phyloP scores from a whole-genome alignment of 2,888 invertebrate genomes.

The Apodemia hepburni region DNA sequence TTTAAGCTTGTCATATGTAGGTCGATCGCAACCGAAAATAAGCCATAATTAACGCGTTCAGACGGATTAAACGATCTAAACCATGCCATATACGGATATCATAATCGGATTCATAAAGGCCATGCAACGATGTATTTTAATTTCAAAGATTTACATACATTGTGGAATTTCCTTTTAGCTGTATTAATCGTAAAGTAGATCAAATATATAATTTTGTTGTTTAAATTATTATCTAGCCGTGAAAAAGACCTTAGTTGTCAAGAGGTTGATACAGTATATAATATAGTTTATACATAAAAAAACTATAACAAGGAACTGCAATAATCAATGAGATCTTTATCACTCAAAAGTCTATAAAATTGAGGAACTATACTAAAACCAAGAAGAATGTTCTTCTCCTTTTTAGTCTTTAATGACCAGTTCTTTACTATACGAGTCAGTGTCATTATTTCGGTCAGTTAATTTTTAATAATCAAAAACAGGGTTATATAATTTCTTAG shows the following conservation, averaged over 20 bases:
- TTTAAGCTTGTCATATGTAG: constrained; percentile 10
- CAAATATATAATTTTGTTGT: background rate
- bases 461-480: too few relatives aligned
- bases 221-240: background rate
- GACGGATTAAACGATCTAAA: background rate
- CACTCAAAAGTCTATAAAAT: too few relatives aligned
- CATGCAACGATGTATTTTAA: background rate
- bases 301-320: background rate
- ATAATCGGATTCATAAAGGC: constrained; percentile 9
- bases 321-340: too few relatives aligned
- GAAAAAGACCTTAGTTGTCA: background rate
- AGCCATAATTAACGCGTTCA: constrained; percentile 14
- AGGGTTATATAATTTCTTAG: too few relatives aligned
- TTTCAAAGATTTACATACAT: constrained; percentile 5
- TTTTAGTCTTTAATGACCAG: too few relatives aligned
- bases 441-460: too few relatives aligned
- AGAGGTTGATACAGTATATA: background rate
- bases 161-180: constrained; percentile 6
- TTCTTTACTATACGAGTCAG: too few relatives aligned
- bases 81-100: constrained; percentile 14
- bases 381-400: too few relatives aligned
- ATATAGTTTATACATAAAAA: background rate
- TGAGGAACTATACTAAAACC: too few relatives aligned
- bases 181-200: constrained; percentile 3
- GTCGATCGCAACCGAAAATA: constrained; percentile 11